Conservation (phyloP, 1,140 invertebrate species). For the Platorchestia sp. region DNA sequence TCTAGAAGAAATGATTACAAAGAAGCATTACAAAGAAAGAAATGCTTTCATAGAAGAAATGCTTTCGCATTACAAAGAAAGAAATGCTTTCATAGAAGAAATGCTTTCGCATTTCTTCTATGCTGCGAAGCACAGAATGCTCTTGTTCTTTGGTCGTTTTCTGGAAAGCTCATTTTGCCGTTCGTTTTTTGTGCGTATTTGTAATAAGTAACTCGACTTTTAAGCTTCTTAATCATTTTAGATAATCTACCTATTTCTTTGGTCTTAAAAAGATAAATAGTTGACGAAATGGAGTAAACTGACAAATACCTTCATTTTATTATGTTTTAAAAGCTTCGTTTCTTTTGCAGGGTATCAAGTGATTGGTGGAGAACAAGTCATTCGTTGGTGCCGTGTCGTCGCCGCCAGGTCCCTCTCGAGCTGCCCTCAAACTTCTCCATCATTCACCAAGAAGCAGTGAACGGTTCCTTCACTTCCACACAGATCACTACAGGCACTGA, state of each 20-base stretch:
- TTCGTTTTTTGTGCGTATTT: neutral
- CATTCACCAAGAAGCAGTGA: slow-evolving; percentile 25
- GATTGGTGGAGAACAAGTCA: neutral
- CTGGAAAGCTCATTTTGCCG: neutral
- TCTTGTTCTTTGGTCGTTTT: neutral
- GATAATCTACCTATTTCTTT: neutral
- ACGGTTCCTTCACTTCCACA: slow-evolving; percentile 35
- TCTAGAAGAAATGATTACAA: too few relatives aligned
- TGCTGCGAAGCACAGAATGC: neutral
- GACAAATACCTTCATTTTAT: neutral
- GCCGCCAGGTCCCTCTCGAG: neutral
- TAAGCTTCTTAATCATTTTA: neutral
- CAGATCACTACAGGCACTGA: slow-evolving; percentile 22
- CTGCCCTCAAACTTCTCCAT: neutral
- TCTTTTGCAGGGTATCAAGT: neutral
- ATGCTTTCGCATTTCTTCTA: neutral
- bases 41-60: too few relatives aligned
- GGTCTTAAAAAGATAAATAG: neutral
- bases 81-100: too few relatives aligned
- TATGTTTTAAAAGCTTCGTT: neutral
- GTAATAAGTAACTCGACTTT: neutral
- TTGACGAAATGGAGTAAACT: neutral
- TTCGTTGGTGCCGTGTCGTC: neutral
- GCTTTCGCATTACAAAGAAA: too few relatives aligned
- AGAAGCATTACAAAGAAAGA: too few relatives aligned